These are phyloP conservation scores for Sialis lutaria DNA, from an alignment of 2,888 invertebrate species.

Conservation along the genomic window DNA sequence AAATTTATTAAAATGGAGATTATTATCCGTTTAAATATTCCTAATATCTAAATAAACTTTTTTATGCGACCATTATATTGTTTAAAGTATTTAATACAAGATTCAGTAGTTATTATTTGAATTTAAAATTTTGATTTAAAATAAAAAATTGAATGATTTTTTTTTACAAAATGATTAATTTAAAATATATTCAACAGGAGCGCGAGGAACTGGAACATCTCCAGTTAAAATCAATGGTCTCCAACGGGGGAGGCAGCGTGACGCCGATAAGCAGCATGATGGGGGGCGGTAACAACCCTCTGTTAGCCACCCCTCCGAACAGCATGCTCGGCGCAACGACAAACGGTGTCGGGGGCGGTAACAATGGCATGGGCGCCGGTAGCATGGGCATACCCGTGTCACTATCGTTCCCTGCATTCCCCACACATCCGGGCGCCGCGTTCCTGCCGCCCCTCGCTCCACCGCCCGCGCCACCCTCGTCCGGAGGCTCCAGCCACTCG, in stretches of 20 bases:
- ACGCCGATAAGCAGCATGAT: background rate
- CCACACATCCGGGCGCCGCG: conserved; percentile 25
- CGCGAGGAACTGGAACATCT: conserved; percentile 6
- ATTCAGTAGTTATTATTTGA: too few species aligned
- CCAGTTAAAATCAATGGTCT: background rate
- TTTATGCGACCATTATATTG: too few species aligned
- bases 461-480: conserved; percentile 32
- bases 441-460: conserved; percentile 40
- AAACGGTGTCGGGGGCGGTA: conserved; percentile 13
- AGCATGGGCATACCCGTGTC: conserved; percentile 23
- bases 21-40: too few species aligned
- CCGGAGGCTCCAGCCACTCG: conserved; percentile 26
- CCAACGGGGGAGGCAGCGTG: conserved; percentile 1
- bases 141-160: background rate
- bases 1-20: too few species aligned
- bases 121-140: background rate
- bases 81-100: too few species aligned
- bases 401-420: conserved; percentile 25
- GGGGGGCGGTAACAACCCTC: background rate
- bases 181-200: conserved; percentile 1
- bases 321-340: too few species aligned
- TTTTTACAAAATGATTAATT: background rate
- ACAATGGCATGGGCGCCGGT: conserved; percentile 24
- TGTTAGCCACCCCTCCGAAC: too few species aligned
- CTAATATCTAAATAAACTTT: too few species aligned